Evolutionary conservation across 2,797 vertebrate species (phyloP), one percentile per base, ranked within the genome.

Genomic region (Euphonia xanthogaster): DNA sequence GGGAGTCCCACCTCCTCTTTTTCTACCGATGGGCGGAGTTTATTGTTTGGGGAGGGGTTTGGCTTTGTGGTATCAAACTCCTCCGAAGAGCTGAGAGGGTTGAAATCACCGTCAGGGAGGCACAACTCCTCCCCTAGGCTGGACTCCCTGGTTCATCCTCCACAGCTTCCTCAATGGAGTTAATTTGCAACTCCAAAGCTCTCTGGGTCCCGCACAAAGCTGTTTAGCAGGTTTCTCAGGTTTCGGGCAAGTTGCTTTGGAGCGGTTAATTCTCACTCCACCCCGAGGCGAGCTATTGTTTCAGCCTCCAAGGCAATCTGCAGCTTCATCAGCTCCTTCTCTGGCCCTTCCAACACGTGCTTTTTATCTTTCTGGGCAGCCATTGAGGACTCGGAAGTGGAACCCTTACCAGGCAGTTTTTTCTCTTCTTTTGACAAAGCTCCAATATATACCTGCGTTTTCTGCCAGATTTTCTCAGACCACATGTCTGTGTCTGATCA

Each of bases 71-170:
- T 16, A 76, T 24, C 30, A 8, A 68, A 33, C 13, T 24, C 45
- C 39, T 53, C 45, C 2, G 0, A 39, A 24, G 16, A 30, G 16
- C 28, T 9, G 19, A 28, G 4, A 11, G 16, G 3, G 4, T 0
- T 51, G 28, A 51, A 31, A 60, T 7, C 61, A 44, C 6, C 1
- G 13, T n/a, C 37, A 23, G 15, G 18, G 45, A 51, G 28, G 19
- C 20, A 3, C 27, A 60, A 39, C 39, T 30, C 62, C 54, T 45
- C 40, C 62, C 27, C 47, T 9, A 21, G 8, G 33, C 20, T 14
- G 47, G 39, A 76, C 40, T 33, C 39, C 33, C 39, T 3, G 21
- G 54, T 39, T 47, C 63, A 68, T 68, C 63, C 55, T 68, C 72
- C 30, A 53, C 30, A 61, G 55, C 55, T 76, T n/a, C 39, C 47